Evolutionary conservation across 1,140 invertebrate species (phyloP).

Genomic region (Bombus polaris): DNA sequence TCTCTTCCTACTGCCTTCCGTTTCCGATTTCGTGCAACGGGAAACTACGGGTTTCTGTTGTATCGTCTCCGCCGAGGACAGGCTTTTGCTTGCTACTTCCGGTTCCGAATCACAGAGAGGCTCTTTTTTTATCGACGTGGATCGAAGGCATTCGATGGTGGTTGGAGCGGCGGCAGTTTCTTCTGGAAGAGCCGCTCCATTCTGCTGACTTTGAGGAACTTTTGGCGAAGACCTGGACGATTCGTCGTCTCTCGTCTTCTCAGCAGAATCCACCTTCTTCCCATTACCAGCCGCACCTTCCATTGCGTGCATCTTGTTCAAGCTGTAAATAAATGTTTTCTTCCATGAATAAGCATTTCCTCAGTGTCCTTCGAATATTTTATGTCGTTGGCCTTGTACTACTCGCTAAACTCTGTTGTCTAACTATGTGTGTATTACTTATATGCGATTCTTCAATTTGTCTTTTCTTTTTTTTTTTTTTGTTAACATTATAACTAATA

Average conservation of each 20-base stretch:
- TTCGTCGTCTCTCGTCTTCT: constrained; percentile 73
- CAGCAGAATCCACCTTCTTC: constrained; percentile 73
- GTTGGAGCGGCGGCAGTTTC: constrained; percentile 73
- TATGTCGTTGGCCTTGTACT: not conserved
- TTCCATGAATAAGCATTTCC: constrained; percentile 15
- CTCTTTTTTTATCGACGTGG: constrained; percentile 71
- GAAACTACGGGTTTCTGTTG: constrained; percentile 30
- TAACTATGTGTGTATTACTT: not conserved
- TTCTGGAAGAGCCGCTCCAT: constrained; percentile 78
- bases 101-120: constrained; percentile 48
- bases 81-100: constrained; percentile 28
- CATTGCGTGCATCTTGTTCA: constrained; percentile 81
- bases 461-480: not conserved
- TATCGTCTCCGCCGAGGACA: not conserved
- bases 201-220: constrained; percentile 79
- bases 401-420: not conserved
- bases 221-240: constrained; percentile 71
- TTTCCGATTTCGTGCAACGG: constrained; percentile 49
- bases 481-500: not conserved
- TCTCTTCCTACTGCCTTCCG: constrained; percentile 71
- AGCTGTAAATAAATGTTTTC: constrained; percentile 63
- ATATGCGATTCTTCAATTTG: not conserved
- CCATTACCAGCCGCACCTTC: constrained; percentile 72
- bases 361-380: not conserved
- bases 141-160: constrained; percentile 38